Evolutionary conservation across 23 tunicate species (phyloP).

Genomic region (Styela clava): DNA sequence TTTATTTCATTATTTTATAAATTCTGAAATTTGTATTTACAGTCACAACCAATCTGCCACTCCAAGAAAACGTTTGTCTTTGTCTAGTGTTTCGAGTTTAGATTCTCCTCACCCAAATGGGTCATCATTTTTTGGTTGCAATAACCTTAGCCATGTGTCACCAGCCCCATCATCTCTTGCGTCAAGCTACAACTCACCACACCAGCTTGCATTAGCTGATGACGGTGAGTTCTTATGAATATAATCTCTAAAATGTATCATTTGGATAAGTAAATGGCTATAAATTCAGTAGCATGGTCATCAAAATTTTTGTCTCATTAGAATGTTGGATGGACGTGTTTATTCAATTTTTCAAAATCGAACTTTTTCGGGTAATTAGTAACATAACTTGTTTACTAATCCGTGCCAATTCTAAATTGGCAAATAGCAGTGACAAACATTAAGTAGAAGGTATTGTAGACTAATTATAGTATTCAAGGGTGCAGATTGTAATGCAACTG

Average conservation of each 20-base stretch:
- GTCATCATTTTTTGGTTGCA: slow-evolving; percentile 10
- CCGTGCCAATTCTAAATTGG: not conserved
- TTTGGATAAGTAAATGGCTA: no score
- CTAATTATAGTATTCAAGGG: not conserved
- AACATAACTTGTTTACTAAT: no score
- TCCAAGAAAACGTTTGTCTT: slow-evolving; percentile 69
- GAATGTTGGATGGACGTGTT: no score
- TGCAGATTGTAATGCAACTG: not conserved
- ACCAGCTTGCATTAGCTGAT: not conserved
- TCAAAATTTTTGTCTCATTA: no score
- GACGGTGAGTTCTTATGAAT: slow-evolving; percentile 31
- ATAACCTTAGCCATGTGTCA: slow-evolving; percentile 34
- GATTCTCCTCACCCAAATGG: slow-evolving; percentile 50
- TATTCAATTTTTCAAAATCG: no score
- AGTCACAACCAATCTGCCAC: slow-evolving; percentile 43
- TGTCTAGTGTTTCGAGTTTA: slow-evolving; percentile 79
- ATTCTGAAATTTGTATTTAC: not conserved
- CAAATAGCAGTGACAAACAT: not conserved
- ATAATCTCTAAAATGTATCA: no score
- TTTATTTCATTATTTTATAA: not conserved
- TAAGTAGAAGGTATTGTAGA: not conserved
- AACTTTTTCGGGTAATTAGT: no score
- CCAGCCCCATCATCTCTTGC: slow-evolving; percentile 40
- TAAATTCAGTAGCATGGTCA: no score
- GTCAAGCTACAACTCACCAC: slow-evolving; percentile 41